Evolutionary conservation across 2,113 vertebrate genomes (phyloP), one percentile per base, ranked within the genome.

Genomic region (Microtus richardsoni): DNA sequence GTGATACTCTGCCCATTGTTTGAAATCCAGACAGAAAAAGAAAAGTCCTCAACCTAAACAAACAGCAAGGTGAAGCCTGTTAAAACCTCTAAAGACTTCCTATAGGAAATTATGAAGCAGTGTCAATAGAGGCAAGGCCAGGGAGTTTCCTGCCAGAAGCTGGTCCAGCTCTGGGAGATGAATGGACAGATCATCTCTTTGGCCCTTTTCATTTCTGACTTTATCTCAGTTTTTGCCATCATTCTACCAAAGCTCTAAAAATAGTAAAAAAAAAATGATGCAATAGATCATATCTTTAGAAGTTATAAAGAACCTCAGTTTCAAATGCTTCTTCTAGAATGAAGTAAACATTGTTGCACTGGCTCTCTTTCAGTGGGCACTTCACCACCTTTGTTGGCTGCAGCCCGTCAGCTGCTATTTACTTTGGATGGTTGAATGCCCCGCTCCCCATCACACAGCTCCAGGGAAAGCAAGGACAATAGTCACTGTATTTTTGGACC

Each of bases 181-280:
- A 71, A 84, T 6, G 12, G 36, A 28, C 41, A 30, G 28, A 75
- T 41, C 17, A 47, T 14, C 19, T 78, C 66, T 74, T 73, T 28
- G 33, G 14, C 62, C 7, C 26, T 22, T 93, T 88, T 74, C 7
- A 74, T 84, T 83, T 91, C 52, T 84, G 33, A 62, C 22, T 54
- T 19, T 80, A 36, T 91, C 88, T 92, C 60, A 41, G 47, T 58
- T 95, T 91, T 87, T 82, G 17, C 78, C 47, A 87, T 52, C 64
- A 49, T 47, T 91, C 66, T 47, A 96, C 44, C 41, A 93, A 91
- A n/a, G 19, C 44, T 70, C 70, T 41, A 82, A 84, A 95, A 86
- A 44, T 84, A 39, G 19, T 93, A 11, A 5, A 66, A 44, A 83
- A 77, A 49, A 49, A 49, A 49, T 13, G 82, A 88, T n/a, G 4